phyloP scores from a whole-genome alignment of 2,888 invertebrate species.

The Selenia dentaria region DNA sequence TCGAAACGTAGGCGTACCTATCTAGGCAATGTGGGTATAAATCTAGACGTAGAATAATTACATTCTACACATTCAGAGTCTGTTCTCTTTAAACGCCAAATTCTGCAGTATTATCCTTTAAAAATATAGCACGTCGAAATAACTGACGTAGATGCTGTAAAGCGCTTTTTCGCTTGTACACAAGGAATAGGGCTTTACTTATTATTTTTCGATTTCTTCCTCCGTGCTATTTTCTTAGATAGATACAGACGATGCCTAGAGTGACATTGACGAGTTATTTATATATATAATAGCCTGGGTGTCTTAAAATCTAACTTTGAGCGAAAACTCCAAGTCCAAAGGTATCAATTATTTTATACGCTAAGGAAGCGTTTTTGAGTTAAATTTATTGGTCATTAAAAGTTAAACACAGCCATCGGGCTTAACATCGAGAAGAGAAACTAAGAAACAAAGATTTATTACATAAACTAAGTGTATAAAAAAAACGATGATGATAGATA shows the following conservation, averaged over 20 bases:
- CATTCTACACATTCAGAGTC: constrained; percentile 4
- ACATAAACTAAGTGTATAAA: background rate
- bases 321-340: constrained; percentile 33
- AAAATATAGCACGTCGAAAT: too few species aligned
- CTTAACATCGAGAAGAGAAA: constrained; percentile 35
- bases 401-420: constrained; percentile 39
- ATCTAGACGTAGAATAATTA: constrained; percentile 4
- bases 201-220: too few species aligned
- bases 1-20: constrained; percentile 10
- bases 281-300: constrained; percentile 16
- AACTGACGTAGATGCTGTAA: too few species aligned
- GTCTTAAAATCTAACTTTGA: constrained; percentile 31
- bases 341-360: constrained; percentile 19
- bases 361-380: constrained; percentile 12
- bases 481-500: background rate
- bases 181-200: too few species aligned
- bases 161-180: too few species aligned
- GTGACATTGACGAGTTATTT: too few species aligned
- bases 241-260: too few species aligned
- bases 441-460: background rate
- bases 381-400: constrained; percentile 29
- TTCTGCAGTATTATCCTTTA: too few species aligned
- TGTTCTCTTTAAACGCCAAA: constrained; percentile 7
- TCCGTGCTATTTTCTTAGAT: too few species aligned
- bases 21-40: constrained; percentile 10